A percentile compares a stretch with the other conserved stretches of the same genome.
These are phyloP conservation scores for Megaceryle alcyon DNA, from an alignment of 2,797 vertebrate species.

Conservation along the genomic window DNA sequence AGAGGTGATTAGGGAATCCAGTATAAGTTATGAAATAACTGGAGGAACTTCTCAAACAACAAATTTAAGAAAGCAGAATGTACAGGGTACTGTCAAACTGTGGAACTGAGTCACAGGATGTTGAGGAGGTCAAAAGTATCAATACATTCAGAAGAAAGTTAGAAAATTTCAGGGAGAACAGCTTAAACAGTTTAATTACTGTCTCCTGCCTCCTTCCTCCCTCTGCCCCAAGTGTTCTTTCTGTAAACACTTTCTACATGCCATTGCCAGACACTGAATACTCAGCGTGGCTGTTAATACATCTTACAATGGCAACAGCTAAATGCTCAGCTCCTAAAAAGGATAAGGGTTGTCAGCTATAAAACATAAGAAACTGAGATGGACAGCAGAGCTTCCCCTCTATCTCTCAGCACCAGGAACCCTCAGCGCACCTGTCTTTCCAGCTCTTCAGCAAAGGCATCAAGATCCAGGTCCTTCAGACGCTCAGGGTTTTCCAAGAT, in stretches of 20 bases:
- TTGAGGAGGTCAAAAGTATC: not conserved
- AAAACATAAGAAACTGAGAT: not conserved
- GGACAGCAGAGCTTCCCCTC: not conserved
- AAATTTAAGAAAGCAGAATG: not conserved
- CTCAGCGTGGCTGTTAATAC: not conserved
- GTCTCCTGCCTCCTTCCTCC: not conserved
- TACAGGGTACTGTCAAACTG: not conserved
- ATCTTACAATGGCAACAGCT: not conserved
- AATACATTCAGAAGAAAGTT: not conserved
- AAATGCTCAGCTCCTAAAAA: not conserved
- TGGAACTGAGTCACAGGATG: not conserved
- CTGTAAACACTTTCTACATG: not conserved
- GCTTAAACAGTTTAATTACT: not conserved
- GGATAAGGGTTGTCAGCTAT: not conserved
- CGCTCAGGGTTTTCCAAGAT: slow-evolving; percentile 98
- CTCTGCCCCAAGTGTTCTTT: not conserved
- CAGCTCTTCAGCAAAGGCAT: slow-evolving; percentile 98
- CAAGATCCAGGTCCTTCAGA: slow-evolving; percentile 95
- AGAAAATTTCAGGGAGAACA: not conserved
- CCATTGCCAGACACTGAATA: not conserved
- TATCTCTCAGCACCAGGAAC: not conserved
- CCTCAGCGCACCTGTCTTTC: slow-evolving; percentile 90
- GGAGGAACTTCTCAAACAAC: not conserved
- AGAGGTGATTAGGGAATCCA: not conserved
- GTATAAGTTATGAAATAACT: not conserved